A percentile compares a stretch with the other conserved stretches of the same genome.
phyloP scores from a whole-genome alignment of 2,113 vertebrate genomes.

The Corythornis madagascariensis region DNA sequence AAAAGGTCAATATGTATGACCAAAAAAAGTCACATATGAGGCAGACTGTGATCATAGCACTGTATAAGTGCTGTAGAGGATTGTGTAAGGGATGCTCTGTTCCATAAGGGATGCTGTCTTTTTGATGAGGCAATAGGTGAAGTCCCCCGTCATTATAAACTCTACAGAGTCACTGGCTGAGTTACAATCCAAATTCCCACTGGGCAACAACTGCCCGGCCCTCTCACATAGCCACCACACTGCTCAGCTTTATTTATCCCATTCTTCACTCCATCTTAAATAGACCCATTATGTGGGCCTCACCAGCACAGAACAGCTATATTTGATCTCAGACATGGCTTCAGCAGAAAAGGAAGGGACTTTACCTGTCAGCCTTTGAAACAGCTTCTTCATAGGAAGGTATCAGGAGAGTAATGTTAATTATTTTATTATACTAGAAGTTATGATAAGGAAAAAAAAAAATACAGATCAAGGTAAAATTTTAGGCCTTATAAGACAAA shows the following conservation, averaged over 20 bases:
- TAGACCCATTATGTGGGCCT: background rate
- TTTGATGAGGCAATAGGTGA: background rate
- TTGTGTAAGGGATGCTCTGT: background rate
- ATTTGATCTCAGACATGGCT: background rate
- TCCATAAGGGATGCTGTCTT: background rate
- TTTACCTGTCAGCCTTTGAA: background rate
- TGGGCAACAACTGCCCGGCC: background rate
- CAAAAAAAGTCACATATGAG: background rate
- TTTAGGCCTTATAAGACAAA: background rate
- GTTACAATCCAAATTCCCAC: background rate
- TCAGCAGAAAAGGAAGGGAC: background rate
- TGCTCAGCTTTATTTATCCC: background rate
- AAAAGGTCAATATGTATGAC: background rate
- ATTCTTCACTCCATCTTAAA: background rate
- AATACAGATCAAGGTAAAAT: background rate
- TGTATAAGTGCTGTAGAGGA: background rate
- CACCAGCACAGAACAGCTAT: background rate
- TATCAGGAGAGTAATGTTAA: background rate
- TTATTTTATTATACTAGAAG: background rate
- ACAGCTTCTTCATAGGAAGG: background rate
- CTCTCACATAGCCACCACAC: background rate
- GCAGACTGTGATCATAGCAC: background rate
- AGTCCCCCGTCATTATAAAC: background rate
- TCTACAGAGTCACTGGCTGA: background rate
- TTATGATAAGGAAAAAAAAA: background rate